phyloP scores from a whole-genome alignment of 2,888 invertebrate species.

The Melieria omissa region DNA sequence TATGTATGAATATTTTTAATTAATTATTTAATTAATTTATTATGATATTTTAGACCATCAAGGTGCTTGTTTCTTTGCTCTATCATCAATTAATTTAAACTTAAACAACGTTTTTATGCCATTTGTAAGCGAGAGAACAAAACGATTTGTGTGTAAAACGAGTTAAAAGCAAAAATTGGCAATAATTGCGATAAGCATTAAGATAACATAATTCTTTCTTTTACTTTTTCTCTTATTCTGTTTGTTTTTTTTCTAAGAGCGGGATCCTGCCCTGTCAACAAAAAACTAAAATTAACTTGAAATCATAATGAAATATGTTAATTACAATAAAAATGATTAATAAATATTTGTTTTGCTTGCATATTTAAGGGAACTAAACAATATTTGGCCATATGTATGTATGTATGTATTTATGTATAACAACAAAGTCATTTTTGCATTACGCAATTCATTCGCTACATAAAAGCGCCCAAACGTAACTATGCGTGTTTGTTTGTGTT shows the following conservation, averaged over 20 bases:
- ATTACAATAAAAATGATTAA: no score
- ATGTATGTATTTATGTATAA: neutral
- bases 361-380: conserved; percentile 1
- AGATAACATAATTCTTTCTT: conserved; percentile 38
- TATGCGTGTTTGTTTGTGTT: neutral
- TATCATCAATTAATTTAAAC: neutral
- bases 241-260: conserved; percentile 45
- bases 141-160: no score
- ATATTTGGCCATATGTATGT: neutral
- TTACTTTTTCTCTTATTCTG: conserved; percentile 36
- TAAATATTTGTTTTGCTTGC: conserved; percentile 14
- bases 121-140: neutral
- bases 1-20: conserved; percentile 17
- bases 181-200: neutral
- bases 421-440: no score
- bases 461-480: neutral
- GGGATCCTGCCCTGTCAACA: conserved; percentile 64
- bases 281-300: conserved; percentile 43
- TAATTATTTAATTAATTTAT: conserved; percentile 5
- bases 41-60: conserved; percentile 34
- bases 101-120: conserved; percentile 3
- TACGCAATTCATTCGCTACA: no score
- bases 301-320: conserved; percentile 8
- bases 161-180: no score
- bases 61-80: conserved; percentile 25